phyloP scores from a whole-genome alignment of 1,140 invertebrate species.

The Papilio polyxenes region DNA sequence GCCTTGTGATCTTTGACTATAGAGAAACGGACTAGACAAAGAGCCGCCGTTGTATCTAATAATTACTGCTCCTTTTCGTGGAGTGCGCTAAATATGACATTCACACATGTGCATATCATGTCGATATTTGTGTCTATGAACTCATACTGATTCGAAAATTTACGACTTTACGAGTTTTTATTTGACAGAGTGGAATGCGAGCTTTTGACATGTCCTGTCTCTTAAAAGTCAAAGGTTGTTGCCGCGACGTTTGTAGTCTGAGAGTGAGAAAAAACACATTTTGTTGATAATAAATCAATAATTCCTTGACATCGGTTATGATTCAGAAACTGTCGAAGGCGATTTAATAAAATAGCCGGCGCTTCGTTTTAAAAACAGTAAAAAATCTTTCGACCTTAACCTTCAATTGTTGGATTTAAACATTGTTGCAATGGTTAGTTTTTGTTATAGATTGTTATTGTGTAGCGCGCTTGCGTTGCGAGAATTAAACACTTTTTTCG shows the following conservation, averaged over 20 bases:
- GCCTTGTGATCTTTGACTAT: neutral
- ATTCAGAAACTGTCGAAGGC: constrained; percentile 46
- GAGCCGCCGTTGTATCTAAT: neutral
- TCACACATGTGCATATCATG: no score
- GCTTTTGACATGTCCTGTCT: neutral
- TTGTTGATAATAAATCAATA: constrained; percentile 52
- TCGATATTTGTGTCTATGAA: no score
- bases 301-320: constrained; percentile 47
- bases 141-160: no score
- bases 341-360: constrained; percentile 48
- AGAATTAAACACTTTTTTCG: constrained; percentile 6
- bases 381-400: constrained; percentile 16
- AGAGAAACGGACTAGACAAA: neutral
- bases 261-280: constrained; percentile 45
- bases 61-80: neutral
- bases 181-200: neutral
- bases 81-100: no score
- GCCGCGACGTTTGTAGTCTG: constrained; percentile 16
- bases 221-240: neutral
- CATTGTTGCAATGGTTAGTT: neutral
- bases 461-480: neutral
- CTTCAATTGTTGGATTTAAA: constrained; percentile 22
- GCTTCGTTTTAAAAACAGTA: neutral
- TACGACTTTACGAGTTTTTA: no score
- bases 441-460: neutral